Conservation (phyloP, 2,113 vertebrate species). For the Myanophis thanlyinensis region DNA sequence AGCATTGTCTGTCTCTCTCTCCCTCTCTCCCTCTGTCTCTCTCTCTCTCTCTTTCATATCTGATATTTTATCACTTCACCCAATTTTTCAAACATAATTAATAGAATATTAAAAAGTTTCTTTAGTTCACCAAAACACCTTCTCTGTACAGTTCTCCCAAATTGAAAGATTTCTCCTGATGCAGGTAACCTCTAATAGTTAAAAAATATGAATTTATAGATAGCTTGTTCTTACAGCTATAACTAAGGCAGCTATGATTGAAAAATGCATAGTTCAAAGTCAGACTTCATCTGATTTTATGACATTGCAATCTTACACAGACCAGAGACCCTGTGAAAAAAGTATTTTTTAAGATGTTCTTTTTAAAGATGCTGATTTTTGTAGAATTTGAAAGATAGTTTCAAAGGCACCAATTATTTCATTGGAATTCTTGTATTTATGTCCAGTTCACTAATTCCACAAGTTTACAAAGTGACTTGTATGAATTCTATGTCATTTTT, state of each 20-base stretch:
- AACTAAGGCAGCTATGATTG: neutral
- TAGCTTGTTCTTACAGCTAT: neutral
- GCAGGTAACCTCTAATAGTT: neutral
- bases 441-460: neutral
- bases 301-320: neutral
- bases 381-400: neutral
- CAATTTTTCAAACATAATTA: neutral
- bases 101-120: neutral
- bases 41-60: neutral
- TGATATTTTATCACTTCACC: neutral
- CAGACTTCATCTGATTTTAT: neutral
- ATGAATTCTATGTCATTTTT: neutral
- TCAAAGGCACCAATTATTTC: neutral
- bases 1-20: neutral
- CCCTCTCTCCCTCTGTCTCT: no score
- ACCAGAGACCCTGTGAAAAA: neutral
- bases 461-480: neutral
- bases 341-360: neutral
- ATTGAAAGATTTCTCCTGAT: neutral
- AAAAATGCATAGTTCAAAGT: neutral
- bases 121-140: neutral
- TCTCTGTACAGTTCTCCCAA: neutral
- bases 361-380: neutral
- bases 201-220: neutral
- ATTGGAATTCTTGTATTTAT: neutral